Percentiles rank a stretch among this genome's conserved stretches.
phyloP scores from a whole-genome alignment of 2,797 vertebrate species.

The Enteromius paludinosus region DNA sequence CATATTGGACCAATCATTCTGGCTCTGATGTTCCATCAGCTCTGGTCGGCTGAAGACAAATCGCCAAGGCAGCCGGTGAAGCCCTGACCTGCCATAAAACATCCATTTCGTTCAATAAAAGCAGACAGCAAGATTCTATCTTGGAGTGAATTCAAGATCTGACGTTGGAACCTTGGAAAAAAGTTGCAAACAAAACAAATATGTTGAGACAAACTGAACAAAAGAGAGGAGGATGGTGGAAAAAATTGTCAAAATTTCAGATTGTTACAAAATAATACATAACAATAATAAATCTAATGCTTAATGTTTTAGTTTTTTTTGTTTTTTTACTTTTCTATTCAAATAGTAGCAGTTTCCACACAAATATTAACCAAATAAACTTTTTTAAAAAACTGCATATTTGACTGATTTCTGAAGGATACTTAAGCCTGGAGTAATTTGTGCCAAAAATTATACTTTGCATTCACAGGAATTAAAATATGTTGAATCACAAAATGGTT shows the following conservation, averaged over 20 bases:
- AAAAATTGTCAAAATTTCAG: neutral
- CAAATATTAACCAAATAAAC: neutral
- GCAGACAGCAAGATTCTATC: conserved; percentile 23
- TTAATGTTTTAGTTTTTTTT: too few species aligned
- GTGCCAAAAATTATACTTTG: too few species aligned
- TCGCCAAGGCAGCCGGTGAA: conserved; percentile 27
- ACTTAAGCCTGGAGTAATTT: too few species aligned
- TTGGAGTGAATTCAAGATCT: conserved; percentile 5
- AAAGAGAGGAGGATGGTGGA: neutral
- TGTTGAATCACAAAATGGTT: too few species aligned
- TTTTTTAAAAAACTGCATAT: too few species aligned
- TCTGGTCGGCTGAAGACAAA: conserved; percentile 37
- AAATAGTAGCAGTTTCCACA: too few species aligned
- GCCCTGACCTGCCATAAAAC: conserved; percentile 47
- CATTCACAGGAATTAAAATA: too few species aligned
- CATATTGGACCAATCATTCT: conserved; percentile 39
- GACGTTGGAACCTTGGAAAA: conserved; percentile 17
- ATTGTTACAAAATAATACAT: neutral
- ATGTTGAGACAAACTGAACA: neutral
- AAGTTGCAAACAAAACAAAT: conserved; percentile 25
- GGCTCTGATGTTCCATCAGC: conserved; percentile 27
- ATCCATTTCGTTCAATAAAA: neutral
- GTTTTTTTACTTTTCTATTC: too few species aligned
- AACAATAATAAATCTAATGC: neutral
- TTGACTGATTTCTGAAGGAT: too few species aligned